A percentile compares a stretch with the other conserved stretches of the same genome.
These are phyloP conservation scores for Watsonalla cultraria DNA, from an alignment of 2,888 invertebrate genomes.

Conservation along the genomic window DNA sequence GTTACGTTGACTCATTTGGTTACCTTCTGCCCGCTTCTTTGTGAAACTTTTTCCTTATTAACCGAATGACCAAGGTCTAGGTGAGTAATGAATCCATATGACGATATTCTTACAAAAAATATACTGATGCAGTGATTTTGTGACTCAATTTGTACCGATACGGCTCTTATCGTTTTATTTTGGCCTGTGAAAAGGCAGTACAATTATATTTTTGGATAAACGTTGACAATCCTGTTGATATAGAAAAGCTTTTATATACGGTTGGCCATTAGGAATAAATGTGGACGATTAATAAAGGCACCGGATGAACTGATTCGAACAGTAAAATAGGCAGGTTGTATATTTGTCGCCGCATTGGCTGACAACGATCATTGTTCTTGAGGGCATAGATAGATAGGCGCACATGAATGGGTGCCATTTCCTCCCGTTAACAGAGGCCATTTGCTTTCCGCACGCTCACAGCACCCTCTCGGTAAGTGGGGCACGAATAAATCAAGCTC, in stretches of 20 bases:
- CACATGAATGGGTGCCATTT: conserved; percentile 38
- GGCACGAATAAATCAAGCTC: conserved; percentile 38
- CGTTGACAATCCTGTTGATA: neutral
- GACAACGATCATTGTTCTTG: conserved; percentile 36
- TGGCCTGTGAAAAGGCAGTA: too few species aligned
- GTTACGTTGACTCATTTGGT: too few species aligned
- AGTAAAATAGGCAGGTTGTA: conserved; percentile 7
- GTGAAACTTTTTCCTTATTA: too few species aligned
- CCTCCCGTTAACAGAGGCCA: conserved; percentile 29
- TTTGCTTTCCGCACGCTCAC: conserved; percentile 35
- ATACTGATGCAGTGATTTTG: too few species aligned
- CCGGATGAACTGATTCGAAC: conserved; percentile 4
- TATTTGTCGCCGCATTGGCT: conserved; percentile 5
- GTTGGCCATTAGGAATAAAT: neutral
- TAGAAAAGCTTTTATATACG: neutral
- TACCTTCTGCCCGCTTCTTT: too few species aligned
- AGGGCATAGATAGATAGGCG: conserved; percentile 27
- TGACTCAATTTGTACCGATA: too few species aligned
- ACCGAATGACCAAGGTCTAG: too few species aligned
- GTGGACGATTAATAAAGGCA: conserved; percentile 3
- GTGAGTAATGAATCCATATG: too few species aligned
- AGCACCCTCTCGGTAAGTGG: conserved; percentile 33
- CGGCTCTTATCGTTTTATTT: too few species aligned
- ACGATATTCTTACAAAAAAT: too few species aligned
- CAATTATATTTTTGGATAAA: neutral